phyloP scores from a whole-genome alignment of 2,113 vertebrate species.

The Bos taurus region DNA sequence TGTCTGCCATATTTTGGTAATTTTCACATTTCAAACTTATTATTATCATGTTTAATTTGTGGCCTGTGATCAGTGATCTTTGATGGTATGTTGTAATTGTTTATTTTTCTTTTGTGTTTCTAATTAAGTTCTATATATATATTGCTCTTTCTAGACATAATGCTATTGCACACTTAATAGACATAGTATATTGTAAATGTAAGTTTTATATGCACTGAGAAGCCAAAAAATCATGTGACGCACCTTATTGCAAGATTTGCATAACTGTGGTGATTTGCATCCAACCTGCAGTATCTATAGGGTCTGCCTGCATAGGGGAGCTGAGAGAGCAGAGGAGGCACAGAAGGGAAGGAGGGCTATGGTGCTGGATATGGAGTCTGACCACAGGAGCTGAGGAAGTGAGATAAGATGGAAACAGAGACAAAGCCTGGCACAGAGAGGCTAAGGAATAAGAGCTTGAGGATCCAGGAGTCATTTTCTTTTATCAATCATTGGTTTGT shows the following conservation, averaged over 20 bases:
- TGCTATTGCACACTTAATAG: background rate
- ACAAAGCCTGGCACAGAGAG: background rate
- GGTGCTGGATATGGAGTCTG: background rate
- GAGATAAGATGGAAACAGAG: background rate
- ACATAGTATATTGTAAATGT: background rate
- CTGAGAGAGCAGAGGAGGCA: background rate
- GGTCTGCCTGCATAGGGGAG: background rate
- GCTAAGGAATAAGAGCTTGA: background rate
- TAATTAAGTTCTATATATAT: background rate
- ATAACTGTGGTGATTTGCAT: background rate
- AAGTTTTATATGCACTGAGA: background rate
- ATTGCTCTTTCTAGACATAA: background rate
- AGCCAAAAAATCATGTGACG: background rate
- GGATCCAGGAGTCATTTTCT: background rate
- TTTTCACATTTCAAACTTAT: background rate
- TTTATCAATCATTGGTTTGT: background rate
- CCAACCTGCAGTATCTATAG: background rate
- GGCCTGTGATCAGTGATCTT: background rate
- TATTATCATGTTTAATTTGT: background rate
- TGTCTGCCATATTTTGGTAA: background rate
- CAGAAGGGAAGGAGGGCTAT: background rate
- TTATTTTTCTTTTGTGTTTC: background rate
- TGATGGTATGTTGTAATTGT: background rate
- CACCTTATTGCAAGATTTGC: background rate
- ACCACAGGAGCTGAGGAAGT: background rate